A percentile compares a stretch with the other conserved stretches of the same genome.
Evolutionary conservation across 2,113 vertebrate species (phyloP).

Genomic region (Anolis sagrei): DNA sequence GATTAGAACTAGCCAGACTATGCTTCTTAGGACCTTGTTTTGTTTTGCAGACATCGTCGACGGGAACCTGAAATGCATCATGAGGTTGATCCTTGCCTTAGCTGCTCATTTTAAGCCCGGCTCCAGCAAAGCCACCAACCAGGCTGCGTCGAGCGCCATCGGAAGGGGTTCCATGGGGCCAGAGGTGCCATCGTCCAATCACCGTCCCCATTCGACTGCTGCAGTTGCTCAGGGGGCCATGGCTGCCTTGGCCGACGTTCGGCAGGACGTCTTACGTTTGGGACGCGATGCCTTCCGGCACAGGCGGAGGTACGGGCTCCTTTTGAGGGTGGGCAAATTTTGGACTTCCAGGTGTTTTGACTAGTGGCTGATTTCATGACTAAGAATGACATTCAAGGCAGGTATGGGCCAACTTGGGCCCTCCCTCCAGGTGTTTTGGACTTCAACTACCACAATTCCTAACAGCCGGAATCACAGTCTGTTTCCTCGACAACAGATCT

Average conservation of each 20-base stretch:
- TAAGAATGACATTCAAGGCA: no score
- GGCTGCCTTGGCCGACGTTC: slow-evolving; percentile 86
- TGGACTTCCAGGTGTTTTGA: no score
- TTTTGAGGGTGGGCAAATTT: no score
- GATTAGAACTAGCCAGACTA: rapidly evolving
- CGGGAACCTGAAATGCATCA: slow-evolving; percentile 95
- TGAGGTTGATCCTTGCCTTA: slow-evolving; percentile 94
- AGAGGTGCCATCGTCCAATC: slow-evolving; percentile 57
- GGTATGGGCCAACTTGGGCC: no score
- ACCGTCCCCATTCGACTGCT: slow-evolving; percentile 86
- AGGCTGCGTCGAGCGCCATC: slow-evolving; percentile 57
- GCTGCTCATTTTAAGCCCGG: slow-evolving; percentile 97
- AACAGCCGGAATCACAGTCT: no score
- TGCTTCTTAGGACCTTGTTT: background rate
- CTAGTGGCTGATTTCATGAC: background rate
- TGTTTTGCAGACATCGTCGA: slow-evolving; percentile 88
- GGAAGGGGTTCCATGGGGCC: slow-evolving; percentile 61
- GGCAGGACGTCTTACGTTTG: slow-evolving; percentile 85
- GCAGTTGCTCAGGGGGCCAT: slow-evolving; percentile 89
- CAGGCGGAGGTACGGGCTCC: slow-evolving; percentile 80
- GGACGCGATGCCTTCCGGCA: slow-evolving; percentile 80
- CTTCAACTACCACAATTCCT: no score
- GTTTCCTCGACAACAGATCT: no score
- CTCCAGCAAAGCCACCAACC: slow-evolving; percentile 70
- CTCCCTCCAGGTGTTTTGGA: no score